Base-by-base conservation (phyloP, 2,888 invertebrate genomes). In the Bugula neritina region DNA sequence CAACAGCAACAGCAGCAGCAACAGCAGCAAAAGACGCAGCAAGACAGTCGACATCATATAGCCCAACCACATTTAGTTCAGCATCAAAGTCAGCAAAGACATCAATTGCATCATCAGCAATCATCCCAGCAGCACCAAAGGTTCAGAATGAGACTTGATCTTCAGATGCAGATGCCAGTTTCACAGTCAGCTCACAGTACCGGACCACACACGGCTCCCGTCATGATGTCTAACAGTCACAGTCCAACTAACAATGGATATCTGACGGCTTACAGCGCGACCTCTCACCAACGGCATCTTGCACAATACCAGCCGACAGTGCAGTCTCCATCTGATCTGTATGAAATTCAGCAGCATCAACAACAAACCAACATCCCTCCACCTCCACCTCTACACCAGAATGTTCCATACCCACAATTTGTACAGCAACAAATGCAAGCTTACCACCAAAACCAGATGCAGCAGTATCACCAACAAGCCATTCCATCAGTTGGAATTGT, bases 321-420 rank as follows among this genome's bases (percentile, higher is more conserved):
- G 23, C 71, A 25, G 74, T 75, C 23, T 1, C 72, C 34, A 29
- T 5, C 43, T 43, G 63, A 63, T 13, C 1, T 63, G 29, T 63
- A 34, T 63, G 13, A 27, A 13, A 55, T 55, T 3, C 55, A 55
- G 25, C 55, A 55, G 25, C 55, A 55, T 13, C 55, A 55, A 55
- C 55, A 55, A 55, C 55, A 55, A 55, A 17, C 21, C 5, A 2
- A 27, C 2, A 2, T 34, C 3, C 63, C 27, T 13, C 63, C 21
- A 13, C 29, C 63, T 13, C 13, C 63, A 34, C 63, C 21, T 5
- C 63, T 27, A 13, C 63, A 63, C 29, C 63, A 63, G 63, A 63
- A 63, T 31, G 63, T 63, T 13, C 63, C 63, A 63, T 63, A 63
- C 63, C 63, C 63, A 25, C 63, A 63, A n/a, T 63, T 63, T 63